A percentile compares a stretch with the other conserved stretches of the same genome.
Evolutionary conservation across 2,797 vertebrate species (phyloP).

Genomic region (Crocidura indochinensis): DNA sequence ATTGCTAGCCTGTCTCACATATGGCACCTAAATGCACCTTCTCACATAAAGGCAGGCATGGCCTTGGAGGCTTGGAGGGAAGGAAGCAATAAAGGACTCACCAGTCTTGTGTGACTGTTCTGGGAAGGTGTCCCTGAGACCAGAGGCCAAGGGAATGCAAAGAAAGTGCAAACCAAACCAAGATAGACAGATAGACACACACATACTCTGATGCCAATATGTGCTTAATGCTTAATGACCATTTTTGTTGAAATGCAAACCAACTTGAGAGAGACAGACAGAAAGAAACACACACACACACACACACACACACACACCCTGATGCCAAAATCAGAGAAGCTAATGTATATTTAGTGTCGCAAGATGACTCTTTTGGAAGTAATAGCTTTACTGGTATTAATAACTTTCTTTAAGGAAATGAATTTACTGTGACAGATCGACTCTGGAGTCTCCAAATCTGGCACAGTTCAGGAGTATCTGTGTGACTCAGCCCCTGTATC

Average conservation of each 20-base stretch:
- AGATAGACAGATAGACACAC: too few species aligned
- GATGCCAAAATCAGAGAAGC: too few species aligned
- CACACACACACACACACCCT: too few species aligned
- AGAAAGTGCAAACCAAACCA: too few species aligned
- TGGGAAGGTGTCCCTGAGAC: neutral
- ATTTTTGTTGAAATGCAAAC: too few species aligned
- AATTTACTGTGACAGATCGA: neutral
- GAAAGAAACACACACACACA: neutral
- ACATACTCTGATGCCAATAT: too few species aligned
- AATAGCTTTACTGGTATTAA: rapidly evolving
- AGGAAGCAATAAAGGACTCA: neutral
- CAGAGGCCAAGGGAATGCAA: neutral
- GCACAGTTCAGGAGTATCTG: neutral
- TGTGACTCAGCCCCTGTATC: neutral
- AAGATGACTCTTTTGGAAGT: neutral
- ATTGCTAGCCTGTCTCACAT: too few species aligned
- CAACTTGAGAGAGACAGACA: too few species aligned
- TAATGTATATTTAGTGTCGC: neutral
- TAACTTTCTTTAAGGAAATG: neutral
- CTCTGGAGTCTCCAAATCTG: neutral
- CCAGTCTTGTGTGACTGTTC: neutral
- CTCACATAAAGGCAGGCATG: too few species aligned
- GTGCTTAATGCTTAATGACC: too few species aligned
- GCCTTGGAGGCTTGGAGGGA: neutral
- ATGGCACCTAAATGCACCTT: too few species aligned